phyloP scores from a whole-genome alignment of 1,140 invertebrate genomes.

The Heliothis subflexa region DNA sequence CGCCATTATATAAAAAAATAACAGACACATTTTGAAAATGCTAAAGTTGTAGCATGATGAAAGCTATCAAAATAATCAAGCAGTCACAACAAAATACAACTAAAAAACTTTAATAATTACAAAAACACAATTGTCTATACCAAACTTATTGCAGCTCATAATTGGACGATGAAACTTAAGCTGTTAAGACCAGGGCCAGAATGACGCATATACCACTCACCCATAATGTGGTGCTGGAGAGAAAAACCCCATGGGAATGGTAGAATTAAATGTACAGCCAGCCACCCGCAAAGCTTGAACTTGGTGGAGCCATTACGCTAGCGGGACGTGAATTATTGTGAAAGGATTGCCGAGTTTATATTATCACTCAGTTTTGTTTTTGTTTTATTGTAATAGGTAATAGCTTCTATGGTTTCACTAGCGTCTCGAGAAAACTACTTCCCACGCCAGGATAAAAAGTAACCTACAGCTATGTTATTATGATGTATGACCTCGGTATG shows the following conservation, averaged over 20 bases:
- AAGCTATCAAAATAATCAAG: neutral
- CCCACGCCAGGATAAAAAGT: too few species aligned
- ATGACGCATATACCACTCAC: constrained; percentile 49
- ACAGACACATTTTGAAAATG: too few species aligned
- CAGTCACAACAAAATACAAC: neutral
- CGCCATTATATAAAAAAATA: too few species aligned
- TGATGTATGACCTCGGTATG: too few species aligned
- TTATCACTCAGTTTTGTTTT: neutral
- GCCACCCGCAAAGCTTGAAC: constrained; percentile 55
- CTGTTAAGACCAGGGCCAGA: constrained; percentile 41
- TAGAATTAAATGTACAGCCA: constrained; percentile 57
- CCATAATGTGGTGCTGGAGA: constrained; percentile 52
- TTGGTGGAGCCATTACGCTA: constrained; percentile 55
- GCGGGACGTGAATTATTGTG: constrained; percentile 33
- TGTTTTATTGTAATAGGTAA: too few species aligned
- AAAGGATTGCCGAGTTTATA: neutral
- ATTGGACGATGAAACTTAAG: constrained; percentile 47
- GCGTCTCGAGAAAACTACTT: too few species aligned
- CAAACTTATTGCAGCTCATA: constrained; percentile 43
- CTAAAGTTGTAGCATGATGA: neutral
- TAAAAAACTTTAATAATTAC: neutral
- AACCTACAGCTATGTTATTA: too few species aligned
- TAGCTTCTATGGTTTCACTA: too few species aligned
- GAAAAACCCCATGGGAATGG: constrained; percentile 58
- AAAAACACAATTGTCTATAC: constrained; percentile 23